phyloP scores from a whole-genome alignment of 2,113 vertebrate species.

The Gallinago paraguaiae region DNA sequence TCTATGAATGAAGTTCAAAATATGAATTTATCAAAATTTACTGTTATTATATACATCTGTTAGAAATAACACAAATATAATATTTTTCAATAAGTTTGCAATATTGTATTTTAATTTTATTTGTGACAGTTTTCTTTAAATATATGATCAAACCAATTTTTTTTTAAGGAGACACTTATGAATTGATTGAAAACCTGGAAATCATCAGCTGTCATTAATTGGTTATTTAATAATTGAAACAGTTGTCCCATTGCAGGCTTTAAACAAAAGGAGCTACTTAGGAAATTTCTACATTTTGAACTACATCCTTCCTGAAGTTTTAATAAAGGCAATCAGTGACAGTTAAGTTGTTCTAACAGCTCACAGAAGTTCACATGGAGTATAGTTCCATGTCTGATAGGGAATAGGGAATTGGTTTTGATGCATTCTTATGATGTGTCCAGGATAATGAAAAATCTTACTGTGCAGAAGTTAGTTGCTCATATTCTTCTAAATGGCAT shows the following conservation, averaged over 20 bases:
- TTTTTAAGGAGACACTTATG: neutral
- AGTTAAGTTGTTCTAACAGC: neutral
- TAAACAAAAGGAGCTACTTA: neutral
- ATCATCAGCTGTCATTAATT: neutral
- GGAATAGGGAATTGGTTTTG: neutral
- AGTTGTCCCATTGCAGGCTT: neutral
- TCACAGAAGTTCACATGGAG: conserved; percentile 9
- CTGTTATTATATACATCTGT: neutral
- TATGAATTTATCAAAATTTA: neutral
- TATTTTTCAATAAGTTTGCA: neutral
- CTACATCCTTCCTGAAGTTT: conserved; percentile 1
- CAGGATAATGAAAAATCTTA: neutral
- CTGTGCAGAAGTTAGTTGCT: neutral
- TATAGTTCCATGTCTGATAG: neutral
- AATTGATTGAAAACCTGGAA: neutral
- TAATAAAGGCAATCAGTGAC: neutral
- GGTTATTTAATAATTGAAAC: conserved; percentile 19
- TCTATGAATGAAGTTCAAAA: neutral
- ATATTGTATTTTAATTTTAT: neutral
- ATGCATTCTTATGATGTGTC: neutral
- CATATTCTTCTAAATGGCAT: neutral
- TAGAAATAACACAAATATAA: neutral
- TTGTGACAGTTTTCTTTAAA: neutral
- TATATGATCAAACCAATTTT: neutral
- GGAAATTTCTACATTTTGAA: neutral